Conservation (phyloP, 2,888 invertebrate species). For the Andricus curvator region DNA sequence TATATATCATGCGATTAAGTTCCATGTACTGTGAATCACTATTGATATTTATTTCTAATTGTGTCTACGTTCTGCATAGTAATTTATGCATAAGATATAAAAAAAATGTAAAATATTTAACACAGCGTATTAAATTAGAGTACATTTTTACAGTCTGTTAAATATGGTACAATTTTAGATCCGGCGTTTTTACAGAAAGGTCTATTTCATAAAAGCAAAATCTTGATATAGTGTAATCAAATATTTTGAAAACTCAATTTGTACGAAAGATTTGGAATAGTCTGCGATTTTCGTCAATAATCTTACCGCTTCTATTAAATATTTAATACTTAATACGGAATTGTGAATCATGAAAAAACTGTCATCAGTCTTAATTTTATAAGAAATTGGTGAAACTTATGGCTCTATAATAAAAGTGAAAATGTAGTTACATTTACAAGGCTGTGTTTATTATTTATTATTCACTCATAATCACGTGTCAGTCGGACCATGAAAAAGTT, state of each 20-base stretch:
- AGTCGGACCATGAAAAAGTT: too few species aligned
- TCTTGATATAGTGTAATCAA: constrained; percentile 1
- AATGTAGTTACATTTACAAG: constrained; percentile 28
- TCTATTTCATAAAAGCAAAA: constrained; percentile 3
- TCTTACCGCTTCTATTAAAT: constrained; percentile 14
- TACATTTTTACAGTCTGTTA: constrained; percentile 18
- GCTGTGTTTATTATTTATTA: background rate
- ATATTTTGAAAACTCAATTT: constrained; percentile 14
- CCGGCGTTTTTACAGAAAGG: constrained; percentile 8
- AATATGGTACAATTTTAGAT: constrained; percentile 16
- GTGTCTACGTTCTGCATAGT: constrained; percentile 17
- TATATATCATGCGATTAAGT: constrained; percentile 17
- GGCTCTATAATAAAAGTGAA: constrained; percentile 35
- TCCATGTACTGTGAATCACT: constrained; percentile 31
- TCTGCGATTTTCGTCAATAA: constrained; percentile 32
- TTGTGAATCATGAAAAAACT: constrained; percentile 22
- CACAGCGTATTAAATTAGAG: constrained; percentile 16
- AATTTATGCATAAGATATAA: constrained; percentile 29
- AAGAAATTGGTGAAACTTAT: constrained; percentile 38
- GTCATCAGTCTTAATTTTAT: constrained; percentile 37
- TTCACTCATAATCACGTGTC: background rate
- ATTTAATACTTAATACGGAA: constrained; percentile 22
- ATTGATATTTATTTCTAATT: constrained; percentile 26
- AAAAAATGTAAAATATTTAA: constrained; percentile 30
- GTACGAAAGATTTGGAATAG: constrained; percentile 4